Evolutionary conservation across 1,140 invertebrate genomes (phyloP).

Genomic region (Bombus waltoni): DNA sequence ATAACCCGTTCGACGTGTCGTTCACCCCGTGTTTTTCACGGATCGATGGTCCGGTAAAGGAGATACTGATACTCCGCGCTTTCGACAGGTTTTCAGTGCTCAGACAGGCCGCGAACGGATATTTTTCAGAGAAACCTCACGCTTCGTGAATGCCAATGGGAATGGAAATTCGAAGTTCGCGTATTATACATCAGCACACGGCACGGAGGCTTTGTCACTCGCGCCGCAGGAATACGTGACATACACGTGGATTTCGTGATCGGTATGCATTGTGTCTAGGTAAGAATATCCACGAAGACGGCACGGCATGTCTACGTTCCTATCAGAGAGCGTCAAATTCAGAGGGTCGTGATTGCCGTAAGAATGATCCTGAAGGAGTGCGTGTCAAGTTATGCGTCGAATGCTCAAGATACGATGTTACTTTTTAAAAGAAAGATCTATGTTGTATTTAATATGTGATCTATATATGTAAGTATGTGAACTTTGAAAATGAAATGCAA

Average conservation of each 20-base stretch:
- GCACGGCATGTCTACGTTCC: neutral
- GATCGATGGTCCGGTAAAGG: constrained; percentile 52
- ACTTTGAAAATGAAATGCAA: neutral
- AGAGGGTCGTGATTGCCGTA: neutral
- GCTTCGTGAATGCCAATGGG: constrained; percentile 43
- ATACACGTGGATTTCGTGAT: constrained; percentile 2
- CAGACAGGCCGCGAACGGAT: constrained; percentile 36
- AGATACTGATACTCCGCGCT: constrained; percentile 45
- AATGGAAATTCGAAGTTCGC: constrained; percentile 49
- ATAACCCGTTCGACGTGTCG: constrained; percentile 40
- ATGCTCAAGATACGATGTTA: too few relatives aligned
- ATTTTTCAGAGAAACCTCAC: constrained; percentile 52
- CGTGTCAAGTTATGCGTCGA: neutral
- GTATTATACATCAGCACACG: constrained; percentile 32
- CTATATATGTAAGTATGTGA: neutral
- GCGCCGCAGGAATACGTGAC: constrained; percentile 12
- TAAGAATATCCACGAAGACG: constrained; percentile 19
- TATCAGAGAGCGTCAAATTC: neutral
- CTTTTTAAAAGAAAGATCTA: too few relatives aligned
- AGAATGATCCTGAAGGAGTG: too few relatives aligned
- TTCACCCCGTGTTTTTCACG: constrained; percentile 45
- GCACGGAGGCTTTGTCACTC: constrained; percentile 30
- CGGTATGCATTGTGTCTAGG: constrained; percentile 32
- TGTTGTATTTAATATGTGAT: too few relatives aligned
- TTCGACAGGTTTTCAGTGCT: constrained; percentile 41